Evolutionary conservation across 92 coral and sea anemone genomes (phyloP), one percentile per base, ranked within the genome.

Genomic region (Phenganax marumi): DNA sequence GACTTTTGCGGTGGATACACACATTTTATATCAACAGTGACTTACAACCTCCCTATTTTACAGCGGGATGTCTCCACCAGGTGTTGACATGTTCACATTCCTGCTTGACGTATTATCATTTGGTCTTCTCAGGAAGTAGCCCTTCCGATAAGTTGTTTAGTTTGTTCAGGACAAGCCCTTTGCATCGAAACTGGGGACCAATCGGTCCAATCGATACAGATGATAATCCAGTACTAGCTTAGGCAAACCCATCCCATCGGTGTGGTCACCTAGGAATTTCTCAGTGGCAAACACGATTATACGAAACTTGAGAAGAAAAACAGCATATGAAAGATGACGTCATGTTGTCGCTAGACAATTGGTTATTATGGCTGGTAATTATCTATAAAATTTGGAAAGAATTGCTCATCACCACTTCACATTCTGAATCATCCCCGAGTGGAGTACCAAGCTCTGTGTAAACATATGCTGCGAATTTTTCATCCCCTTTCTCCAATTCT

Each of bases 71-170:
- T 14, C 72, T 12, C 10, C 49, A 66, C 8, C 26, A 66, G 6
- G 72, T 25, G 72, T 66, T 66, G 72, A 66, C 48, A 66, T 10
- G 14, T 66, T 24, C n/a, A 66, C 2, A 24, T 66, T 33, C n/a
- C 49, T 66, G 43, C 43, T 66, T 66, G 72, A 66, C 49, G 72
- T 66, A 66, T 18, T 33, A 33, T 33, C 72, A 33, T 58, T 58
- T 58, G 19, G 22, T 16, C 21, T 58, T 58, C 65, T 23, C 16
- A 58, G 65, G 65, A 58, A 14, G 65, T 18, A 7, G 19, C 43
- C 43, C 43, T 33, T 33, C 43, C 43, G 43, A 33, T 1, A 33
- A 1, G 2, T 33, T 33, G 43, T 33, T 33, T 33, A 33, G 43
- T 33, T 33, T 33, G 43, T 33, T 2, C 43, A 33, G 43, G 43